These are phyloP conservation scores for Eristalis pertinax DNA, from an alignment of 2,888 invertebrate genomes.

Conservation along the genomic window DNA sequence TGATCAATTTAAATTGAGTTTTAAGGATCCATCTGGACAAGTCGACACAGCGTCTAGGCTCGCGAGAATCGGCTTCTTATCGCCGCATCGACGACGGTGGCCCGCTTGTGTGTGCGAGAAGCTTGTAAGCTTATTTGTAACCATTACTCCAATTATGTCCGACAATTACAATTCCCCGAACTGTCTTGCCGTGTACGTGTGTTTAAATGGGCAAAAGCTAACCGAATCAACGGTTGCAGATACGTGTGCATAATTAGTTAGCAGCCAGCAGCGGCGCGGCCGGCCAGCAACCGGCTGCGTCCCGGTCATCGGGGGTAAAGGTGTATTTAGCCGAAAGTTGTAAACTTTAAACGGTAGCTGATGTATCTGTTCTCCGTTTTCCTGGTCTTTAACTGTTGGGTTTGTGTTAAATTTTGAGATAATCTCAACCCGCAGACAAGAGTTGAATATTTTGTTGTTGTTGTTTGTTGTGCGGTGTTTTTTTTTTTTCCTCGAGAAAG, in stretches of 20 bases:
- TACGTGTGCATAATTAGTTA: conserved; percentile 9
- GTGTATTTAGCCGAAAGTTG: neutral
- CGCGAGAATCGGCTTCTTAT: neutral
- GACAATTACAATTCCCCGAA: conserved; percentile 2
- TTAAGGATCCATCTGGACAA: neutral
- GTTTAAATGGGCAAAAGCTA: neutral
- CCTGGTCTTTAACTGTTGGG: neutral
- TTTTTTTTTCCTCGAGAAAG: conserved; percentile 18
- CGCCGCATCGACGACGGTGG: neutral
- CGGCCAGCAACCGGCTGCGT: no score
- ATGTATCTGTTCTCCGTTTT: conserved; percentile 11
- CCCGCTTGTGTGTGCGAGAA: neutral
- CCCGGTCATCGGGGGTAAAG: neutral
- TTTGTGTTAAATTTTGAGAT: conserved; percentile 14
- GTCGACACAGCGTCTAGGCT: neutral
- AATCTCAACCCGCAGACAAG: conserved; percentile 22
- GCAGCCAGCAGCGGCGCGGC: no score
- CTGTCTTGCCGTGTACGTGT: neutral
- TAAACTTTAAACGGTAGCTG: conserved; percentile 39
- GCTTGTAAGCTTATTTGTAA: conserved; percentile 19
- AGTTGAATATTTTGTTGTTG: neutral
- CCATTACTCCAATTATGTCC: conserved; percentile 22
- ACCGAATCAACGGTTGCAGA: neutral
- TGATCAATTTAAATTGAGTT: conserved; percentile 18
- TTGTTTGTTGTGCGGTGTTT: neutral